A percentile compares a stretch with the other conserved stretches of the same genome.
Conservation (phyloP, 1,140 invertebrate species). For the Drosophila simulans region DNA sequence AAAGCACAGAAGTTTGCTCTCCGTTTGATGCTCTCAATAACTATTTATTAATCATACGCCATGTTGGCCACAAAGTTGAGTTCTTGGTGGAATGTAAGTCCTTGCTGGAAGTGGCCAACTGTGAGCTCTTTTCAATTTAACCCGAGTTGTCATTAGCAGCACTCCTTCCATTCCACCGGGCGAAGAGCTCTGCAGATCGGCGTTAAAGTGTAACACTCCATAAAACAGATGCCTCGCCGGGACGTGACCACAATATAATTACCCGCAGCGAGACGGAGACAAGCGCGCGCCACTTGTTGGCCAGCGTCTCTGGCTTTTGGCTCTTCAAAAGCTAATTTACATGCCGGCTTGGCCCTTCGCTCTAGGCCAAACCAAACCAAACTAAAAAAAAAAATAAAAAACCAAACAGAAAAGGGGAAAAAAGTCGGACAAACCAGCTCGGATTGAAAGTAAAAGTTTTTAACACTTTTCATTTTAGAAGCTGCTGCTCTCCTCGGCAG, state of each 20-base stretch:
- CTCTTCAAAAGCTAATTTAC: slow-evolving; percentile 78
- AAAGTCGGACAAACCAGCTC: slow-evolving; percentile 1
- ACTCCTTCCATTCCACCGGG: not conserved
- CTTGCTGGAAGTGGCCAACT: slow-evolving; percentile 14
- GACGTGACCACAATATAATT: slow-evolving; percentile 84
- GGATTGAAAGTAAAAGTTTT: slow-evolving; percentile 55
- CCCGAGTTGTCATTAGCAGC: slow-evolving; percentile 17
- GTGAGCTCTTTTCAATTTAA: slow-evolving; percentile 39
- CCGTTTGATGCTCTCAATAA: too few relatives aligned
- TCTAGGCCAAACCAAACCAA: slow-evolving; percentile 26
- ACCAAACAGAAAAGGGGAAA: not conserved
- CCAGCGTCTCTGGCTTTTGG: slow-evolving; percentile 33
- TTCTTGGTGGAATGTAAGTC: slow-evolving; percentile 17
- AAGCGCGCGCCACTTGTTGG: slow-evolving; percentile 70
- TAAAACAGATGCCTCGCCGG: slow-evolving; percentile 74
- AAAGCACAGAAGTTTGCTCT: too few relatives aligned
- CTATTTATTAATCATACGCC: slow-evolving; percentile 1
- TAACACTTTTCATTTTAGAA: slow-evolving; percentile 82
- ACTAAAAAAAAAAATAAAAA: not conserved
- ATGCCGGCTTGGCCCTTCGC: slow-evolving; percentile 43
- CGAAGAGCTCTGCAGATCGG: slow-evolving; percentile 44
- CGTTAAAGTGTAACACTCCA: slow-evolving; percentile 80
- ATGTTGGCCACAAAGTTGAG: slow-evolving; percentile 12
- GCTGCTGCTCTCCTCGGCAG: slow-evolving; percentile 17
- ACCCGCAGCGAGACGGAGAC: slow-evolving; percentile 57